Conservation (phyloP, 2,797 vertebrate genomes). For the Aphelocoma californica region DNA sequence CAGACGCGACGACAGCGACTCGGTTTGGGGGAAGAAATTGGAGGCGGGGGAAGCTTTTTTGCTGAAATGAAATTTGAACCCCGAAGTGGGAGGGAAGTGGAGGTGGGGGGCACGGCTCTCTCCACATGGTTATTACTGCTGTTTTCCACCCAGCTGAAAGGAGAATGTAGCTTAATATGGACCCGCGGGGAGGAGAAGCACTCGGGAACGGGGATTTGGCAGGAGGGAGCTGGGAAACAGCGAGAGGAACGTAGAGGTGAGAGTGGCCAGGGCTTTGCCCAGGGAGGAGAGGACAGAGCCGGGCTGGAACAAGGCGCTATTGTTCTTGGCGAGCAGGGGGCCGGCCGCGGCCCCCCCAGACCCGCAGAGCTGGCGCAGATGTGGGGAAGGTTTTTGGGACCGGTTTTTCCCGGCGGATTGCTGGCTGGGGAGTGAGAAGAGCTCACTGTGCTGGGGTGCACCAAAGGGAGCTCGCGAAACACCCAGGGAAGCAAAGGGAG, state of each 20-base stretch:
- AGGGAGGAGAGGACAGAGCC: conserved; percentile 19
- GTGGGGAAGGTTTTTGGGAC: conserved; percentile 28
- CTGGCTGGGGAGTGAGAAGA: not conserved
- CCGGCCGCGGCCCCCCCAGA: not conserved
- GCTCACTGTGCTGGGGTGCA: not conserved
- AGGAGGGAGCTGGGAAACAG: conserved; percentile 45
- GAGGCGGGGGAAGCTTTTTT: conserved; percentile 65
- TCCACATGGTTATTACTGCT: conserved; percentile 66
- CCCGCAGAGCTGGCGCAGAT: not conserved
- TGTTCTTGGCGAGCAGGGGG: conserved; percentile 52
- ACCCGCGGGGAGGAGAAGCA: conserved; percentile 56
- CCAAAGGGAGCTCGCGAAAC: not conserved
- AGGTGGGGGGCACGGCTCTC: conserved; percentile 68
- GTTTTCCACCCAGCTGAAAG: conserved; percentile 67
- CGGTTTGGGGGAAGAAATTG: conserved; percentile 61
- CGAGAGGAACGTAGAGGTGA: conserved; percentile 30
- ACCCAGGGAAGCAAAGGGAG: not conserved
- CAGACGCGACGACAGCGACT: conserved; percentile 58
- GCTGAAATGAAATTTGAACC: conserved; percentile 67
- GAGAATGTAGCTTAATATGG: conserved; percentile 63
- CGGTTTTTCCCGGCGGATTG: not conserved
- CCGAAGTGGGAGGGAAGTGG: conserved; percentile 67
- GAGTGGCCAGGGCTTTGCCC: conserved; percentile 24
- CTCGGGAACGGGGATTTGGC: conserved; percentile 37
- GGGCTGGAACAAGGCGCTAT: conserved; percentile 47